Base-by-base conservation (phyloP, 2,797 vertebrate genomes). In the Champsocephalus esox region DNA sequence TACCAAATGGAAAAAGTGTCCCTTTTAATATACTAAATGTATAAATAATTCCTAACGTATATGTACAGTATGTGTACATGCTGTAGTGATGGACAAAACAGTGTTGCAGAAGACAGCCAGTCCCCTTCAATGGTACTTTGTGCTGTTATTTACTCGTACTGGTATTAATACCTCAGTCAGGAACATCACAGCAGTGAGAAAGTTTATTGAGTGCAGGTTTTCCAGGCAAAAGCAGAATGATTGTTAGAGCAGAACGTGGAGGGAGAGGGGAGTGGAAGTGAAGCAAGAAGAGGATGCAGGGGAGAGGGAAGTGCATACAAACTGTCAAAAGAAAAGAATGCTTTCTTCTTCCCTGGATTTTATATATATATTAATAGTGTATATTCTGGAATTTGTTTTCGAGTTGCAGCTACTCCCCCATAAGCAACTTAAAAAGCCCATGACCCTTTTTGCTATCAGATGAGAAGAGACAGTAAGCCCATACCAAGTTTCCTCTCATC, bases 211-310 rank as follows among this genome's bases (percentile, higher is more conserved):
- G 84, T 88, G 90, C 86, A 87, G 90, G 92, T 92, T 93, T 94
- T 92, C 87, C 88, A 85, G 83, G 79, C 89, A 87, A 92, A 92
- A 93, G 92, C 90, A 89, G 89, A 88, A 81, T 82, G 90, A 87
- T 91, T 91, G 87, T 89, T 89, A 92, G 91, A 90, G 89, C 91
- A 90, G 85, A 92, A 88, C 89, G 83, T 77, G 78, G 89, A 88
- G 66, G 70, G 71, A 85, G 79, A 77, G 60, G 68, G 79, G 80
- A 91, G 85, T 89, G 84, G 77, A 90, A 85, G 86, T 81, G 88
- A 88, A 85, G 81, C 45, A 63, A 73, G 65, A 72, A 91, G 80
- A 88, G 83, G 85, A 85, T 90, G 85, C 71, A 87, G 66, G 75
- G 82, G 79, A 84, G 87, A 87, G 55, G 82, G 50, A 77, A 85